These are phyloP conservation scores for Lasioglossum leucozonium DNA, from an alignment of 2,888 invertebrate genomes.

Conservation along the genomic window DNA sequence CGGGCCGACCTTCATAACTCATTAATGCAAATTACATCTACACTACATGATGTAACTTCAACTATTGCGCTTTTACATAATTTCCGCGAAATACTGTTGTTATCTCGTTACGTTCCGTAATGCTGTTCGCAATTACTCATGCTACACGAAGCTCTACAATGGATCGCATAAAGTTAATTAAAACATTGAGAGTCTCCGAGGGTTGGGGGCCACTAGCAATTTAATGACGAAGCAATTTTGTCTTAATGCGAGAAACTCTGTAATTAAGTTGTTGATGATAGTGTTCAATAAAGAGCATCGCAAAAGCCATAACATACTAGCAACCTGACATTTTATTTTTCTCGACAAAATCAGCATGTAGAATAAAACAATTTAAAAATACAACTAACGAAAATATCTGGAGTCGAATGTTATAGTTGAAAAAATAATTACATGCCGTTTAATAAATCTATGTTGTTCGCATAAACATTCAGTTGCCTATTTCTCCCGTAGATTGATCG, in stretches of 20 bases:
- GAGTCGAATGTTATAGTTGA: neutral
- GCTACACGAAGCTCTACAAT: neutral
- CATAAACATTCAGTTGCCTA: neutral
- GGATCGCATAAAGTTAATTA: constrained; percentile 11
- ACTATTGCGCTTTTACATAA: neutral
- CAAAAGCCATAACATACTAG: neutral
- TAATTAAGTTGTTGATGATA: neutral
- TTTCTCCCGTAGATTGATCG: neutral
- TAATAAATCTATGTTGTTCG: neutral
- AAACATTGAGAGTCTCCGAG: neutral
- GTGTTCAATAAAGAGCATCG: neutral
- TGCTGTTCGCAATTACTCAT: neutral
- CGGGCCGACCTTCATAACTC: neutral
- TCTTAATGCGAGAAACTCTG: neutral
- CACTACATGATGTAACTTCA: neutral
- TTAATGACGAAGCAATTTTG: neutral
- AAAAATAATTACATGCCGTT: neutral
- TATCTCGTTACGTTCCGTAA: neutral
- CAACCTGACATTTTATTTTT: neutral
- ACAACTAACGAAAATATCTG: neutral
- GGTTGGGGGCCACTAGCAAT: neutral
- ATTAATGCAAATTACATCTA: neutral
- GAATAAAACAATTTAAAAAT: neutral
- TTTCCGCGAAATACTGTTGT: neutral
- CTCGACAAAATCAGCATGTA: neutral